These are phyloP conservation scores for Clitarchus hookeri DNA, from an alignment of 2,888 invertebrate species.

Conservation along the genomic window DNA sequence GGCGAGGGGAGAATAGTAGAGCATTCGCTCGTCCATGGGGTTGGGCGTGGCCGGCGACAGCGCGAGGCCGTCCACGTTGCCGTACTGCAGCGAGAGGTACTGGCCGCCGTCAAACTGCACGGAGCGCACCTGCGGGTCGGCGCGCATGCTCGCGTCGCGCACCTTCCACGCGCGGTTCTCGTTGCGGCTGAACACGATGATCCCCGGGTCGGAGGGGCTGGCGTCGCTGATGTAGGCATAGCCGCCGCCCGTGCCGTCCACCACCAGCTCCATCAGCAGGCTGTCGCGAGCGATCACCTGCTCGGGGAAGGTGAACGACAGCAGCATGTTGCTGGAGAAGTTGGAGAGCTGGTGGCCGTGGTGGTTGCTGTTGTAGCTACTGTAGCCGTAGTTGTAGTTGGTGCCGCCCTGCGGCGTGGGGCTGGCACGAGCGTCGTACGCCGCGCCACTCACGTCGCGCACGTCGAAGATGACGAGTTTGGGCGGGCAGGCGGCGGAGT, in stretches of 20 bases:
- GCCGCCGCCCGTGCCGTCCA: slow-evolving; percentile 69
- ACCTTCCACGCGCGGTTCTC: slow-evolving; percentile 73
- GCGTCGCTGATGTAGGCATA: slow-evolving; percentile 43
- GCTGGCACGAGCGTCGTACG: slow-evolving; percentile 45
- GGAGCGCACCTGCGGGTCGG: slow-evolving; percentile 53
- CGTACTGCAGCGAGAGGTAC: slow-evolving; percentile 61
- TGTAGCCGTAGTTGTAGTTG: slow-evolving; percentile 10
- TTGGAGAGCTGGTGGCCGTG: not conserved
- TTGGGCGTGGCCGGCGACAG: slow-evolving; percentile 52
- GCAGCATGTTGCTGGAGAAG: slow-evolving; percentile 54
- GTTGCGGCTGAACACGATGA: slow-evolving; percentile 70
- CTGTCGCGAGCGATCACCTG: slow-evolving; percentile 63
- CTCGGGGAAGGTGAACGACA: slow-evolving; percentile 65
- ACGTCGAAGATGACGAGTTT: slow-evolving; percentile 71
- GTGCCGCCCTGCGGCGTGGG: not conserved
- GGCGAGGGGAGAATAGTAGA: slow-evolving; percentile 72
- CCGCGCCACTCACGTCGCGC: slow-evolving; percentile 49
- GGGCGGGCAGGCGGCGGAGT: slow-evolving; percentile 62
- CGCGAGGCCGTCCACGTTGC: slow-evolving; percentile 36
- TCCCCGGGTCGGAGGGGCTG: slow-evolving; percentile 64
- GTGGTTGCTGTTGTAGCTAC: not conserved
- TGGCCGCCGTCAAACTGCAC: slow-evolving; percentile 45
- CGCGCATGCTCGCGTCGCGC: slow-evolving; percentile 68
- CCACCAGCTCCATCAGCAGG: slow-evolving; percentile 72
- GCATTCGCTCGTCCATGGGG: slow-evolving; percentile 50